Percentiles rank a stretch among this genome's conserved stretches.
Evolutionary conservation across 2,888 invertebrate genomes (phyloP).

Genomic region (Leptinotarsa tumamoca): DNA sequence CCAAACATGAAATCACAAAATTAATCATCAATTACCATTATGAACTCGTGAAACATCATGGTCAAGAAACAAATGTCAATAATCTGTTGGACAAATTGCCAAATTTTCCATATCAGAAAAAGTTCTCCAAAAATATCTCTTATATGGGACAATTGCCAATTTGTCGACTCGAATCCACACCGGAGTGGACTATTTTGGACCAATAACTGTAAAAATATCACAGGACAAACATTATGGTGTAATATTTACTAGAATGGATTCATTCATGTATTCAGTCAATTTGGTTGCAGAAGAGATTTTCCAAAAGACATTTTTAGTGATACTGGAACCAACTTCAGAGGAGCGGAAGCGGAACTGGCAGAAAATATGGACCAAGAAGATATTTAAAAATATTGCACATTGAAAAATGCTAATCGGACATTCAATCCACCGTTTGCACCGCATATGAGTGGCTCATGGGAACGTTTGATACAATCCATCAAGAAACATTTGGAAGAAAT

Average conservation of each 20-base stretch:
- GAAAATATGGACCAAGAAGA: constrained; percentile 9
- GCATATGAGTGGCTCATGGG: constrained; percentile 12
- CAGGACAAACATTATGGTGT: constrained; percentile 24
- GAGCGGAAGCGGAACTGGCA: constrained; percentile 3
- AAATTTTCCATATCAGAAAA: constrained; percentile 21
- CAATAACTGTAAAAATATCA: constrained; percentile 15
- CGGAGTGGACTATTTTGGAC: constrained; percentile 37
- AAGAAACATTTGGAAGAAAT: not conserved
- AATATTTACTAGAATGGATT: constrained; percentile 31
- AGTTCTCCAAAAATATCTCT: constrained; percentile 9
- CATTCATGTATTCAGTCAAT: constrained; percentile 24
- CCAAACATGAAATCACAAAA: constrained; percentile 27
- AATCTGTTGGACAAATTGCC: constrained; percentile 28
- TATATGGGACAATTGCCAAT: constrained; percentile 28
- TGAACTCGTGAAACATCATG: constrained; percentile 31
- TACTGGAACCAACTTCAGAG: constrained; percentile 18
- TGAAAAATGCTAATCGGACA: not conserved
- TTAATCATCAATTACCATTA: constrained; percentile 30
- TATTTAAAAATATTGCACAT: not conserved
- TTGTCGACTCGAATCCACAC: constrained; percentile 26
- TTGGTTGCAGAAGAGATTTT: constrained; percentile 28
- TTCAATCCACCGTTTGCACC: constrained; percentile 8
- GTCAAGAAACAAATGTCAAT: constrained; percentile 25
- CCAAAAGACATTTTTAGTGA: constrained; percentile 47
- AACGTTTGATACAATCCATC: not conserved